Percentiles rank a stretch among this genome's conserved stretches.
Conservation (phyloP, 1,140 invertebrate species). For the Homarus americanus region DNA sequence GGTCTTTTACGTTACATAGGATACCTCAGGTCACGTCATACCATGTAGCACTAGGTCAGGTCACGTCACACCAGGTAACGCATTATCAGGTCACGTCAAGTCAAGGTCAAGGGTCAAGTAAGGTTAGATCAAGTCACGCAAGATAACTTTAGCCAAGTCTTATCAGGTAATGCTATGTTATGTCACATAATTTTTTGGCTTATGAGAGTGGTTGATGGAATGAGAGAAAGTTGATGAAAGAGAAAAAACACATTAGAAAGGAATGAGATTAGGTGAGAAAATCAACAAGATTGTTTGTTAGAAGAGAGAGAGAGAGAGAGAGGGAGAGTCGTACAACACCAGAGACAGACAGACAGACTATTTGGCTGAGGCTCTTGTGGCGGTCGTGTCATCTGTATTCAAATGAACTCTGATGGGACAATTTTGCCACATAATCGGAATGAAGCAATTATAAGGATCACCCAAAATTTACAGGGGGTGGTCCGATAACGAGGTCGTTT, state of each 20-base stretch:
- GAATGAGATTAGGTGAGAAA: too few species aligned
- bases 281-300: too few species aligned
- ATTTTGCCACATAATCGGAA: conserved; percentile 36
- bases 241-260: too few species aligned
- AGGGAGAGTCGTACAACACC: neutral
- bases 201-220: too few species aligned
- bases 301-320: conserved; percentile 9
- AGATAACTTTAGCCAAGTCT: too few species aligned
- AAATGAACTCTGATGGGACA: conserved; percentile 39
- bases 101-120: neutral
- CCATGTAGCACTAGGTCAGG: neutral
- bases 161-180: too few species aligned
- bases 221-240: too few species aligned
- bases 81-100: neutral
- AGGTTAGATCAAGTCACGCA: neutral
- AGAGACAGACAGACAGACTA: conserved; percentile 1
- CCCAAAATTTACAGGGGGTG: neutral
- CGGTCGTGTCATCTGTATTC: conserved; percentile 33
- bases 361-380: too few species aligned
- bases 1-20: too few species aligned
- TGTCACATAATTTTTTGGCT: too few species aligned
- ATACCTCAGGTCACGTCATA: too few species aligned
- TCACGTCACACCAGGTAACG: neutral
- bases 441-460: conserved; percentile 31
- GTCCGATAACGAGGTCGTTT: neutral